phyloP scores from a whole-genome alignment of 2,113 vertebrate species.

The Baryphthengus martii region DNA sequence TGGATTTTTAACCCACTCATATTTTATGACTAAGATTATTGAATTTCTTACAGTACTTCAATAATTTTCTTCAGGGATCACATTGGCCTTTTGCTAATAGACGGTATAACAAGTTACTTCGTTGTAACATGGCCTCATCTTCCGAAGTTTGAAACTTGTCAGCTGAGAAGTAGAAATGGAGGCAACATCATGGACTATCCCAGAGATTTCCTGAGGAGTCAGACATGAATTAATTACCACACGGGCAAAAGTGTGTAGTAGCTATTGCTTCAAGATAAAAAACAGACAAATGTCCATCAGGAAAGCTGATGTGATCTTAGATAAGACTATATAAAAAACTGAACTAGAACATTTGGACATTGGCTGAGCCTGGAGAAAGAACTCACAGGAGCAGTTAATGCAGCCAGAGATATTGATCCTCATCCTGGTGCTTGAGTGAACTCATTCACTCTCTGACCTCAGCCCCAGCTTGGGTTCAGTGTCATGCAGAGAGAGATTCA shows the following conservation, averaged over 20 bases:
- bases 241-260: neutral
- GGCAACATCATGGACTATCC: neutral
- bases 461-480: neutral
- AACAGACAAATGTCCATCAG: neutral
- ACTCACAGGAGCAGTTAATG: neutral
- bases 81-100: neutral
- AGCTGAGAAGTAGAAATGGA: neutral
- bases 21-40: neutral
- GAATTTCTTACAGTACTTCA: neutral
- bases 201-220: neutral
- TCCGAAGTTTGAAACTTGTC: neutral
- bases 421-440: neutral
- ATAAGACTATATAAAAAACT: neutral
- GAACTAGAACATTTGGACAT: neutral
- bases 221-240: neutral
- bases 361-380: neutral
- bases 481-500: neutral
- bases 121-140: neutral
- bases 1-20: slow-evolving; percentile 7
- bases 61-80: neutral
- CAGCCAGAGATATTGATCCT: neutral
- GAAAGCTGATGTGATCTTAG: neutral
- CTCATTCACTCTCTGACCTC: neutral
- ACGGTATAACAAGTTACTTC: neutral
- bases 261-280: neutral